These are phyloP conservation scores for Volucella bombylans DNA, from an alignment of 2,888 invertebrate species.

Conservation along the genomic window DNA sequence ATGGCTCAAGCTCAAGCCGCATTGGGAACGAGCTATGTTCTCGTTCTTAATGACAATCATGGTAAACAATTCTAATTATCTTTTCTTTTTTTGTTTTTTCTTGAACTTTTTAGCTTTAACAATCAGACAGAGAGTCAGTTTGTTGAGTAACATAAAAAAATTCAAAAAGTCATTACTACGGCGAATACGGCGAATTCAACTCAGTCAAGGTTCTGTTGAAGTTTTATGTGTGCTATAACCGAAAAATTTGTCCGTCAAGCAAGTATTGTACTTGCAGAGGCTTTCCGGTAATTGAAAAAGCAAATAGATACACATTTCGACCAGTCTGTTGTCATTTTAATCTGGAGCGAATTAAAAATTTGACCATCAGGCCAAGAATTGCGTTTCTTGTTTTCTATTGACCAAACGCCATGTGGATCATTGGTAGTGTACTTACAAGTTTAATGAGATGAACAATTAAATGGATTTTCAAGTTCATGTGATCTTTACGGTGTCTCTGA, in stretches of 20 bases:
- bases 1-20: constrained; percentile 20
- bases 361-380: constrained; percentile 20
- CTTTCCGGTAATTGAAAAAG: not conserved
- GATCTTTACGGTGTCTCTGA: too few relatives aligned
- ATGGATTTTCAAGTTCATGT: too few relatives aligned
- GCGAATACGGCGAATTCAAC: not conserved
- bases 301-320: not conserved
- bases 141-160: not conserved
- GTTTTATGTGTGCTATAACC: constrained; percentile 8
- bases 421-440: too few relatives aligned
- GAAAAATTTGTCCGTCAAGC: constrained; percentile 1
- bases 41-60: constrained; percentile 23
- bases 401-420: not conserved
- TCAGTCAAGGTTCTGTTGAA: constrained; percentile 30
- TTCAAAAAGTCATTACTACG: constrained; percentile 9
- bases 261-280: not conserved
- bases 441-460: too few relatives aligned
- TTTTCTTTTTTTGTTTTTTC: not conserved
- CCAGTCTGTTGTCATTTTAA: not conserved
- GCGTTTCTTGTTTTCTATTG: not conserved
- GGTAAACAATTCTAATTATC: constrained; percentile 33
- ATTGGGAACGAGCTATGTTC: constrained; percentile 51
- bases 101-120: not conserved
- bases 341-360: constrained; percentile 7
- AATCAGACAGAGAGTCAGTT: not conserved